Percentiles rank a stretch among this genome's conserved stretches.
Conservation (phyloP, 2,113 vertebrate species). For the Phrynocephalus versicolor region DNA sequence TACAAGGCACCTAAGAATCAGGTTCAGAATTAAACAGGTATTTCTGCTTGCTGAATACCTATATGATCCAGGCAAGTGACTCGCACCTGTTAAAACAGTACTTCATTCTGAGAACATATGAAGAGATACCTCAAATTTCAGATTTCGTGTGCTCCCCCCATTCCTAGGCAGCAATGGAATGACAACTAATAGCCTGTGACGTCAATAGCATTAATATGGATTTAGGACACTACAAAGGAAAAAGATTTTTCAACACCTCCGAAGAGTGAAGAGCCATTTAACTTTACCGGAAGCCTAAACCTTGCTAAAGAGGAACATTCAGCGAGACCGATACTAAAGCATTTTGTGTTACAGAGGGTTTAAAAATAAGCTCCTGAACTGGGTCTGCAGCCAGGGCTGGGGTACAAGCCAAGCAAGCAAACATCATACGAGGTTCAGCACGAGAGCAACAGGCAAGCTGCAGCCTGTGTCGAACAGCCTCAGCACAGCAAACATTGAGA, state of each 20-base stretch:
- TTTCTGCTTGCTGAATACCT: neutral
- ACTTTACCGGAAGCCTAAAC: neutral
- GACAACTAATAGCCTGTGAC: neutral
- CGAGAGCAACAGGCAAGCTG: neutral
- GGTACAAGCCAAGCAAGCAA: constrained; percentile 15
- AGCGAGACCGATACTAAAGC: neutral
- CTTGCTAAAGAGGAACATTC: neutral
- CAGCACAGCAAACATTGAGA: neutral
- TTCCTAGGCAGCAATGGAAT: neutral
- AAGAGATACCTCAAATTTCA: neutral
- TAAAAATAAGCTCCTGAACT: constrained; percentile 10
- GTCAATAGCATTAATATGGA: neutral
- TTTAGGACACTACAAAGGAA: neutral
- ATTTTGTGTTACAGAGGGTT: neutral
- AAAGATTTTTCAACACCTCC: neutral
- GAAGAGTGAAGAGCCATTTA: neutral
- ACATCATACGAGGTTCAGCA: neutral
- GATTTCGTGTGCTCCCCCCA: too few relatives aligned
- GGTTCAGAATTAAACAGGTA: neutral
- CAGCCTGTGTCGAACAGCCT: neutral
- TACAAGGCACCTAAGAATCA: neutral
- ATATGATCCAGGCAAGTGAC: neutral
- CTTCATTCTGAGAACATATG: neutral
- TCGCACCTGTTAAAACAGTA: neutral
- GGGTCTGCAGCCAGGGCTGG: neutral